Evolutionary conservation across 1,140 invertebrate genomes (phyloP).

Genomic region (Danaus plexippus): DNA sequence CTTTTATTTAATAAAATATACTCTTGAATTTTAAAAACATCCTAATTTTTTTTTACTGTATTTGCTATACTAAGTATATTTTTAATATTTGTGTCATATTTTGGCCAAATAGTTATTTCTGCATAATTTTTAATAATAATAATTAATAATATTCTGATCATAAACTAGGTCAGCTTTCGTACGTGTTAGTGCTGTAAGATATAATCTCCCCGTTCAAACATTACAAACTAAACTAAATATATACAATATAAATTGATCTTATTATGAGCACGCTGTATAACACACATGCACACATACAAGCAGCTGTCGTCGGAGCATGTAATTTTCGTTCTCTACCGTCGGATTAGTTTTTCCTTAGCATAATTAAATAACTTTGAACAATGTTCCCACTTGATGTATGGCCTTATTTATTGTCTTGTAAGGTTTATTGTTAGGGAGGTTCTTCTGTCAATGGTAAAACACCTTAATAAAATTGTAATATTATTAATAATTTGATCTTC

Average conservation of each 20-base stretch:
- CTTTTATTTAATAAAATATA: no score
- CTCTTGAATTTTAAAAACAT: no score
- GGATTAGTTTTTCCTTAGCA: slow-evolving; percentile 70
- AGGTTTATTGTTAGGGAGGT: slow-evolving; percentile 33
- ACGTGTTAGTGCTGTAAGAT: no score
- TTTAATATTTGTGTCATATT: no score
- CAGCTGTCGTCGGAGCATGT: slow-evolving; percentile 52
- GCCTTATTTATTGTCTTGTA: slow-evolving; percentile 63
- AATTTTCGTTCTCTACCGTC: slow-evolving; percentile 59
- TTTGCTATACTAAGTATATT: no score
- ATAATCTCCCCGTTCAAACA: not conserved
- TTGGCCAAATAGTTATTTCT: no score
- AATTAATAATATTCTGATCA: no score
- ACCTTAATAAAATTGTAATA: no score
- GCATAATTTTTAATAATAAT: no score
- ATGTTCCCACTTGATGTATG: slow-evolving; percentile 63
- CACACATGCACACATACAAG: slow-evolving; percentile 40
- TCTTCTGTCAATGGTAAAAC: not conserved
- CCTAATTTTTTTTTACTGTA: no score
- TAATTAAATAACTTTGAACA: slow-evolving; percentile 71
- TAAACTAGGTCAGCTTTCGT: no score
- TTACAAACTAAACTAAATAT: not conserved
- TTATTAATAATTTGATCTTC: no score
- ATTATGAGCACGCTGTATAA: slow-evolving; percentile 37
- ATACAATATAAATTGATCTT: not conserved